These are phyloP conservation scores for Molossus molossus DNA, from an alignment of 2,797 vertebrate species.

Conservation along the genomic window DNA sequence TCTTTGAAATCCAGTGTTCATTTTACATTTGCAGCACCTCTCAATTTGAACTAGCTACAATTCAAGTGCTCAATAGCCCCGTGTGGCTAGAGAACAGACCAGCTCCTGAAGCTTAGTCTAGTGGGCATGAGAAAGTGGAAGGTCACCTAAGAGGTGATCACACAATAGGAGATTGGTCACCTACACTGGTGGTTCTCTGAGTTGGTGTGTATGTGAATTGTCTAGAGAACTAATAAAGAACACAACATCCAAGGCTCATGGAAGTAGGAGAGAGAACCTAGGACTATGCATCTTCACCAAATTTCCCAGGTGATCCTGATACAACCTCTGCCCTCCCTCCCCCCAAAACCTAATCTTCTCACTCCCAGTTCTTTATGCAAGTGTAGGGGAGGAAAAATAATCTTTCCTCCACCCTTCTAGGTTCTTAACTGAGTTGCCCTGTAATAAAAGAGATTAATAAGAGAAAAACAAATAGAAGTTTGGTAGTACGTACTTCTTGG, in stretches of 20 bases:
- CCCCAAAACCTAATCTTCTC: not conserved
- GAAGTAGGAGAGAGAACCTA: not conserved
- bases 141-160: not conserved
- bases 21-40: not conserved
- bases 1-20: not conserved
- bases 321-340: not conserved
- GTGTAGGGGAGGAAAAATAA: not conserved
- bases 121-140: not conserved
- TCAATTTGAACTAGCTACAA: not conserved
- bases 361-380: not conserved
- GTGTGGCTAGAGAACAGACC: no score
- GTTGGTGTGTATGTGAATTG: not conserved
- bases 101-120: not conserved
- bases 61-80: not conserved
- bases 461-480: not conserved
- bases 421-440: not conserved
- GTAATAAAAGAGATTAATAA: not conserved
- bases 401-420: not conserved
- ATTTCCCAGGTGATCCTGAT: not conserved
- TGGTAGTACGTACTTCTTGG: not conserved
- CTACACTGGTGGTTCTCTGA: not conserved
- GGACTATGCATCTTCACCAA: not conserved
- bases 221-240: not conserved
- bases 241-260: not conserved
- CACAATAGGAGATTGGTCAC: not conserved